Conservation (phyloP, 2,888 invertebrate genomes). For the Tanytarsus gracilentus region DNA sequence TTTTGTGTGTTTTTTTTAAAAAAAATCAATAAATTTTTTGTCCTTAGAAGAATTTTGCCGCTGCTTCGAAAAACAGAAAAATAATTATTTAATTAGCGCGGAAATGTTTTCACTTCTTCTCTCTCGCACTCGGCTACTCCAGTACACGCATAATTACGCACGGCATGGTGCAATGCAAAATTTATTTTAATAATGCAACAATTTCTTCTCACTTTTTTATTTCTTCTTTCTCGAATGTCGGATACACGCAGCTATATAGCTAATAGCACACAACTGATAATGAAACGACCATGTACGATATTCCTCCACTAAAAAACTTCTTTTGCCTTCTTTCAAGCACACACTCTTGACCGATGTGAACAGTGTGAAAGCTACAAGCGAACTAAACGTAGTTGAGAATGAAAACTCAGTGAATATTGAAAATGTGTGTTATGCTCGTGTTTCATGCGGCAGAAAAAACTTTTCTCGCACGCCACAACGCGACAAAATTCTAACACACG, state of each 20-base stretch:
- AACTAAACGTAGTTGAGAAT: conserved; percentile 26
- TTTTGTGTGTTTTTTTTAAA: conserved; percentile 14
- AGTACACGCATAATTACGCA: too few species aligned
- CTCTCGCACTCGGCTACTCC: too few species aligned
- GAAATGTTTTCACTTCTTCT: too few species aligned
- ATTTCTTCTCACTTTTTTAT: background rate
- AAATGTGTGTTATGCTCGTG: conserved; percentile 22
- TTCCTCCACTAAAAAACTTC: too few species aligned
- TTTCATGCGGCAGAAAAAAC: too few species aligned
- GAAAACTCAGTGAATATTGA: conserved; percentile 27
- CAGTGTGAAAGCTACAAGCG: conserved; percentile 26
- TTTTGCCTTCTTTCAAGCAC: too few species aligned
- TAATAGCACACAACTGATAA: conserved; percentile 23
- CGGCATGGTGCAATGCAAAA: too few species aligned
- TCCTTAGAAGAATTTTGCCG: too few species aligned
- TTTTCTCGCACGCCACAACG: background rate
- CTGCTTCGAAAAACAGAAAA: too few species aligned
- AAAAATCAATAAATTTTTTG: conserved; percentile 27
- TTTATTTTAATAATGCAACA: too few species aligned
- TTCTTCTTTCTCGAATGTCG: background rate
- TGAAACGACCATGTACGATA: too few species aligned
- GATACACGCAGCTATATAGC: conserved; percentile 16
- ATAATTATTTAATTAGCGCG: too few species aligned
- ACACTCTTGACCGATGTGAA: conserved; percentile 16
- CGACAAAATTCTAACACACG: conserved; percentile 13